Conservation (phyloP, 2,888 invertebrate genomes). For the Hemithea aestivaria region DNA sequence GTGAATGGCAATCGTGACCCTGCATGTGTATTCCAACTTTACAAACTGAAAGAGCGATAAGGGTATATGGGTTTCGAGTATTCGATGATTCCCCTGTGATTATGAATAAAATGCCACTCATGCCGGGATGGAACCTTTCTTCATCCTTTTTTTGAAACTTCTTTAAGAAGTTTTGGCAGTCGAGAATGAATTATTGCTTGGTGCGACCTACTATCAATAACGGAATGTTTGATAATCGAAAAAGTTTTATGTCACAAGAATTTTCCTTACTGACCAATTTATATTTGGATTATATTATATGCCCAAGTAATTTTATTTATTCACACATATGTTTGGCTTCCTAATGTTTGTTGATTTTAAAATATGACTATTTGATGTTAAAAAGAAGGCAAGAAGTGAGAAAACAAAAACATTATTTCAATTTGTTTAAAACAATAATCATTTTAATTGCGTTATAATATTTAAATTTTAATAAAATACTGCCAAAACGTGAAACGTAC, state of each 20-base stretch:
- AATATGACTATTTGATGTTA: no score
- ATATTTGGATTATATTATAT: constrained; percentile 13
- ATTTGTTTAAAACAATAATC: constrained; percentile 5
- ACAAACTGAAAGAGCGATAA: constrained; percentile 33
- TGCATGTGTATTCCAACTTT: constrained; percentile 28
- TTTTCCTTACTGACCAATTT: constrained; percentile 34
- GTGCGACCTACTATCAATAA: constrained; percentile 59
- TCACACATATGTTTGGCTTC: constrained; percentile 2
- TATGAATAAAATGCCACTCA: constrained; percentile 53
- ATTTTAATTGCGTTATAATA: no score
- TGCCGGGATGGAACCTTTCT: constrained; percentile 46
- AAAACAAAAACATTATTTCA: background rate
- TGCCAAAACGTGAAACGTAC: constrained; percentile 44
- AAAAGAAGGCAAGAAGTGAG: background rate
- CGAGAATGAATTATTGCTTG: constrained; percentile 59
- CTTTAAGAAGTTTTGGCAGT: constrained; percentile 52
- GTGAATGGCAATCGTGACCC: constrained; percentile 33
- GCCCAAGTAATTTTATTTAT: constrained; percentile 5
- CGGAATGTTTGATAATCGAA: constrained; percentile 62
- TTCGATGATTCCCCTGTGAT: constrained; percentile 45
- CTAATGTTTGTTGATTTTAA: constrained; percentile 4
- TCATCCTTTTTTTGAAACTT: constrained; percentile 52
- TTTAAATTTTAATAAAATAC: constrained; percentile 2
- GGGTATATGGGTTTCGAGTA: constrained; percentile 38
- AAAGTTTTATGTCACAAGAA: constrained; percentile 49